Evolutionary conservation across 2,797 vertebrate species (phyloP).

Genomic region (Etheostoma nigrum): DNA sequence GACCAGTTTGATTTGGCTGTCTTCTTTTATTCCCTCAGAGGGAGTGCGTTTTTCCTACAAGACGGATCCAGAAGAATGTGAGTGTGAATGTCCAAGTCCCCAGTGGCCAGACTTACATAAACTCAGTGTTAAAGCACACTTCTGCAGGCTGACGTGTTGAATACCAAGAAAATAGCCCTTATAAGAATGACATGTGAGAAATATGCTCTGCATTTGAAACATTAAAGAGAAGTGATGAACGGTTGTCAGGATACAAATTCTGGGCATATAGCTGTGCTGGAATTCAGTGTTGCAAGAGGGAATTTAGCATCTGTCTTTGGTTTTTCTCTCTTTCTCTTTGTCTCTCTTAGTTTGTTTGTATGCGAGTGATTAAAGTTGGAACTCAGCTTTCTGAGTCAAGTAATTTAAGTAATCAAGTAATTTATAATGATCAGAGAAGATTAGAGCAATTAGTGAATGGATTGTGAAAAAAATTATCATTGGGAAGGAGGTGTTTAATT

Average conservation of each 20-base stretch:
- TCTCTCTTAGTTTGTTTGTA: not conserved
- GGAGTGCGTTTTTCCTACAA: slow-evolving; percentile 51
- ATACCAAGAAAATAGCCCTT: slow-evolving; percentile 45
- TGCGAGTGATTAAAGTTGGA: slow-evolving; percentile 58
- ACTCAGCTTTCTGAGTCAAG: slow-evolving; percentile 33
- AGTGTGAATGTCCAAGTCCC: slow-evolving; percentile 42
- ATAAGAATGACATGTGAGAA: slow-evolving; percentile 45
- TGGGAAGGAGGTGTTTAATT: slow-evolving; percentile 7
- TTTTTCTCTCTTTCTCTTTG: slow-evolving; percentile 5
- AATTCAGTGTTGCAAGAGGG: slow-evolving; percentile 19
- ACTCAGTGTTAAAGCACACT: not conserved
- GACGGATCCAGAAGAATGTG: slow-evolving; percentile 62
- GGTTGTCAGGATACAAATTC: slow-evolving; percentile 1
- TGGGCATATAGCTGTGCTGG: slow-evolving; percentile 1
- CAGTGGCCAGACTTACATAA: slow-evolving; percentile 55
- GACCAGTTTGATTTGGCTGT: slow-evolving; percentile 60
- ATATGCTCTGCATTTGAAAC: slow-evolving; percentile 45
- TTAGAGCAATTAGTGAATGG: not conserved
- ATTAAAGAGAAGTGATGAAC: slow-evolving; percentile 17
- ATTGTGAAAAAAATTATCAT: slow-evolving; percentile 17
- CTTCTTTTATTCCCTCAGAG: slow-evolving; percentile 59
- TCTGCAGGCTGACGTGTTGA: slow-evolving; percentile 33
- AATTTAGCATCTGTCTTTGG: not conserved
- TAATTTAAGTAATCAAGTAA: slow-evolving; percentile 41
- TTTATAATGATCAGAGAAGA: slow-evolving; percentile 49